Percentiles rank a stretch among this genome's conserved stretches.
phyloP scores from a whole-genome alignment of 2,797 vertebrate species.

The Melanotaenia maccullochi region DNA sequence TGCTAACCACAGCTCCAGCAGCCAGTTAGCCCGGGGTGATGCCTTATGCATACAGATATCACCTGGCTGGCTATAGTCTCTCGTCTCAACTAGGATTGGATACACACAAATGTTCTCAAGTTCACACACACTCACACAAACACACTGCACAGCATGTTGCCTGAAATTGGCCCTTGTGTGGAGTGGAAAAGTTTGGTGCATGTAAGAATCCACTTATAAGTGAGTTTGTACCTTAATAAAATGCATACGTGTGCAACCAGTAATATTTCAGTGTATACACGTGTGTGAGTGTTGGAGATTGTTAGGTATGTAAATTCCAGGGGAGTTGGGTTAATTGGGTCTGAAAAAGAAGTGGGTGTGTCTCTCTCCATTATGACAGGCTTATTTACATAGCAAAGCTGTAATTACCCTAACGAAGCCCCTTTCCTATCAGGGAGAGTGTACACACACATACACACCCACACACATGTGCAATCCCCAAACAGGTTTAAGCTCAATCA shows the following conservation, averaged over 20 bases:
- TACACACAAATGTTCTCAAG: constrained; percentile 41
- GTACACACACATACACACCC: constrained; percentile 39
- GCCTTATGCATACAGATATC: constrained; percentile 84
- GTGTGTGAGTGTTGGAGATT: constrained; percentile 59
- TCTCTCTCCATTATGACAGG: constrained; percentile 76
- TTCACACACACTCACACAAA: constrained; percentile 37
- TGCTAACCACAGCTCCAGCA: constrained; percentile 78
- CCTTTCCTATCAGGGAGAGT: constrained; percentile 66
- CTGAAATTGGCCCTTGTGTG: constrained; percentile 3
- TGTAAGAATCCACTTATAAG: constrained; percentile 27
- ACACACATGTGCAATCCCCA: constrained; percentile 51
- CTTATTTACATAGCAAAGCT: constrained; percentile 83
- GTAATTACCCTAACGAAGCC: constrained; percentile 84
- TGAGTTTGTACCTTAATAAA: constrained; percentile 40
- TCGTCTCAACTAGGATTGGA: constrained; percentile 27
- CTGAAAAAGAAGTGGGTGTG: constrained; percentile 83
- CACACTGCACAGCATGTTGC: constrained; percentile 21
- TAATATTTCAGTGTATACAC: constrained; percentile 30
- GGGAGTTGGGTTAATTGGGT: constrained; percentile 83
- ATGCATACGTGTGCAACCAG: constrained; percentile 21
- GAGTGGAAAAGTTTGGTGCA: constrained; percentile 43
- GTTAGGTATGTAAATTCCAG: constrained; percentile 78
- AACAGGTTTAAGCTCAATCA: constrained; percentile 78
- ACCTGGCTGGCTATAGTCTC: constrained; percentile 69
- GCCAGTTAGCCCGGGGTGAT: constrained; percentile 76